These are phyloP conservation scores for Orius insidiosus DNA, from an alignment of 1,140 invertebrate species.

Conservation along the genomic window DNA sequence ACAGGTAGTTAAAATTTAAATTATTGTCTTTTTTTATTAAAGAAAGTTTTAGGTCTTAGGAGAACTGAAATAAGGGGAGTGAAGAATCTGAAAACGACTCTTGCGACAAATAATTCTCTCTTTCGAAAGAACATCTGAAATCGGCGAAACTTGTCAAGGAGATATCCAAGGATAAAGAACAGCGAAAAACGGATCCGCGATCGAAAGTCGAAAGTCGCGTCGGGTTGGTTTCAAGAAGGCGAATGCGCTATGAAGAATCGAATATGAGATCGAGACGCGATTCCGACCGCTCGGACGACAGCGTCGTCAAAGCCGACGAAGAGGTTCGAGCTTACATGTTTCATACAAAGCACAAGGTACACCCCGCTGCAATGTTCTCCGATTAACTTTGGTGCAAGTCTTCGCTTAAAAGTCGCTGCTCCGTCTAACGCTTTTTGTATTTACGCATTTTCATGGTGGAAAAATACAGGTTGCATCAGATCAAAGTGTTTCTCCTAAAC, in stretches of 20 bases:
- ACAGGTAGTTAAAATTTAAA: neutral
- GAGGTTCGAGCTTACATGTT: conserved; percentile 15
- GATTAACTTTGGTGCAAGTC: too few relatives aligned
- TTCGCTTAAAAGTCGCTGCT: too few relatives aligned
- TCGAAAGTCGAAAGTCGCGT: neutral
- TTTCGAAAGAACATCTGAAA: conserved; percentile 12
- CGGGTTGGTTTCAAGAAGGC: neutral
- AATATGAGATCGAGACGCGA: neutral
- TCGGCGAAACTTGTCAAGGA: conserved; percentile 12
- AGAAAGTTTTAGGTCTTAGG: conserved; percentile 6
- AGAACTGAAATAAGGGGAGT: neutral
- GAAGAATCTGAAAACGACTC: neutral
- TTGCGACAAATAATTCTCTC: conserved; percentile 7
- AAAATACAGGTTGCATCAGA: too few relatives aligned
- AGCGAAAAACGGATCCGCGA: neutral
- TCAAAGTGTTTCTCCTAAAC: too few relatives aligned
- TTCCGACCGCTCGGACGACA: conserved; percentile 11
- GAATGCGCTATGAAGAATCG: conserved; percentile 1
- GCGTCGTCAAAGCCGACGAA: conserved; percentile 11
- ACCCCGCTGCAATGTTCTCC: too few relatives aligned
- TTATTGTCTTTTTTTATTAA: neutral
- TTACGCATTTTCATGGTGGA: too few relatives aligned
- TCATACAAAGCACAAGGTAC: conserved; percentile 26
- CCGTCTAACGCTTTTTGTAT: too few relatives aligned
- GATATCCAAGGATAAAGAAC: conserved; percentile 2